These are phyloP conservation scores for honey bee (Apis mellifera) DNA, from an alignment of 1,140 invertebrate species.

Conservation along the genomic window DNA sequence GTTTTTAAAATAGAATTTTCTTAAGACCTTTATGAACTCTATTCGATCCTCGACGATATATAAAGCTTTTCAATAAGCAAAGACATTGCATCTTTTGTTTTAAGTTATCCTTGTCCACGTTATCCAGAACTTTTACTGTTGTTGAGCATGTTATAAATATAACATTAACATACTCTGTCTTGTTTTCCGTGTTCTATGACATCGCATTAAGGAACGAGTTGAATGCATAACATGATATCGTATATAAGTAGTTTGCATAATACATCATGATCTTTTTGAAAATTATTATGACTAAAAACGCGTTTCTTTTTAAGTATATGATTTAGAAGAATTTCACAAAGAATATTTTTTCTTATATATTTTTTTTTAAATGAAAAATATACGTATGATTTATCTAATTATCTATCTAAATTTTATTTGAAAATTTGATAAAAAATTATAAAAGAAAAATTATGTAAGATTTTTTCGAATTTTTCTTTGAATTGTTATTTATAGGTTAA, in stretches of 20 bases:
- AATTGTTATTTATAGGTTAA: too few relatives aligned
- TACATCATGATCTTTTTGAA: too few relatives aligned
- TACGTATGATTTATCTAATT: neutral
- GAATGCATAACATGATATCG: neutral
- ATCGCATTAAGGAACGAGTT: neutral
- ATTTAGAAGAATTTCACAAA: neutral
- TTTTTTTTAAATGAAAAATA: neutral
- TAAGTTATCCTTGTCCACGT: neutral
- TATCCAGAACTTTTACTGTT: slow-evolving; percentile 11
- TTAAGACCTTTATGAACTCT: neutral
- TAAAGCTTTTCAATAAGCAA: neutral
- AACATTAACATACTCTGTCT: neutral
- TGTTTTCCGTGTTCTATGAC: neutral
- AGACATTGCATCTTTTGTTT: too few relatives aligned
- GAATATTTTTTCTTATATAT: neutral
- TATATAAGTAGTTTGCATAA: too few relatives aligned
- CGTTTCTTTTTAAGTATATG: too few relatives aligned
- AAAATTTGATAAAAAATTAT: too few relatives aligned
- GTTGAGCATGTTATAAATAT: neutral
- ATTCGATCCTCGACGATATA: neutral
- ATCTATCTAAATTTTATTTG: too few relatives aligned
- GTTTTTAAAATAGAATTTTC: neutral
- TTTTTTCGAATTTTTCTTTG: too few relatives aligned
- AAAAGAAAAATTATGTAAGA: too few relatives aligned
- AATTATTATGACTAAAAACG: neutral